Percentiles rank a stretch among this genome's conserved stretches.
Conservation (phyloP, 2,113 vertebrate species). For the Hirundichthys speculiger region DNA sequence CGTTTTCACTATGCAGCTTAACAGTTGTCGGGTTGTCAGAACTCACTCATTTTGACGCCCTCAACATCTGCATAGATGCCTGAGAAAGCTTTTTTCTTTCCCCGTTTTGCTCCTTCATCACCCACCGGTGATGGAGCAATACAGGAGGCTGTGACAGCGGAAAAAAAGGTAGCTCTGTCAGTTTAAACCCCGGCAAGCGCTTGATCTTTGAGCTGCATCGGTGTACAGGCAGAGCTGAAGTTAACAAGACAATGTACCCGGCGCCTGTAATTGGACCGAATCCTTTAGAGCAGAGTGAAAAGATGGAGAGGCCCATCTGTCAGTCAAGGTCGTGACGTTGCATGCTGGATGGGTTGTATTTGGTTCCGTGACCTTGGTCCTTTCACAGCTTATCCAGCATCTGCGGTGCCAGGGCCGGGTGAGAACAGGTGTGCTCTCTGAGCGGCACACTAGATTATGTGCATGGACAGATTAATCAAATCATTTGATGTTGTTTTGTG, state of each 20-base stretch:
- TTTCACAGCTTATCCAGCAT: slow-evolving; percentile 60
- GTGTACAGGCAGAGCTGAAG: slow-evolving; percentile 58
- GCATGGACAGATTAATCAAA: slow-evolving; percentile 70
- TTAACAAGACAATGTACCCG: slow-evolving; percentile 67
- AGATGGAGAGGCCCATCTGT: slow-evolving; percentile 52
- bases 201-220: slow-evolving; percentile 66
- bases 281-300: slow-evolving; percentile 32
- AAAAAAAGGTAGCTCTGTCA: slow-evolving; percentile 70
- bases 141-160: slow-evolving; percentile 62
- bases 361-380: slow-evolving; percentile 33
- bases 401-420: slow-evolving; percentile 51
- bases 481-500: slow-evolving; percentile 34
- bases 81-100: slow-evolving; percentile 62
- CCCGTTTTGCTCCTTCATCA: slow-evolving; percentile 59
- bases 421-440: slow-evolving; percentile 23
- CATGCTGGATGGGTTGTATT: slow-evolving; percentile 48
- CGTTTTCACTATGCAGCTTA: slow-evolving; percentile 41
- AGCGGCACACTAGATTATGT: slow-evolving; percentile 64
- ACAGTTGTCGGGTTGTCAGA: slow-evolving; percentile 68
- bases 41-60: slow-evolving; percentile 54
- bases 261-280: slow-evolving; percentile 65
- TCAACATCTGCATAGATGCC: slow-evolving; percentile 66
- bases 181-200: slow-evolving; percentile 52
- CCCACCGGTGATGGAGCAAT: slow-evolving; percentile 50
- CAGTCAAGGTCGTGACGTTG: slow-evolving; percentile 60